phyloP scores from a whole-genome alignment of 2,888 invertebrate species.

The Tanytarsus gracilentus region DNA sequence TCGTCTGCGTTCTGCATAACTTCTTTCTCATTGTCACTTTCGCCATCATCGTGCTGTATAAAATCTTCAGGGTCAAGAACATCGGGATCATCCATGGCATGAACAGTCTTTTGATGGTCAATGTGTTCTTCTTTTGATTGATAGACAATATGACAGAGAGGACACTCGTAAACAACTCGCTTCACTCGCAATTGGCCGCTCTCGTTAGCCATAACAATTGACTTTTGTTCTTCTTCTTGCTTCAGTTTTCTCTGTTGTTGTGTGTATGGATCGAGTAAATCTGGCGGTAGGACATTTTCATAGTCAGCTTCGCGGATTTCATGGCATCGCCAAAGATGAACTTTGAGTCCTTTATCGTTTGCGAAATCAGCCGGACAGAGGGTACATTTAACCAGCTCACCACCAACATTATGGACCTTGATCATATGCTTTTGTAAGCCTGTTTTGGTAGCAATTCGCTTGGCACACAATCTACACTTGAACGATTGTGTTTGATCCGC shows the following conservation, averaged over 20 bases:
- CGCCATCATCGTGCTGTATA: conserved; percentile 21
- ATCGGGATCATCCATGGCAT: conserved; percentile 32
- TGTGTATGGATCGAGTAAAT: conserved; percentile 20
- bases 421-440: conserved; percentile 43
- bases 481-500: conserved; percentile 5
- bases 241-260: conserved; percentile 24
- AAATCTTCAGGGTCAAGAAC: conserved; percentile 17
- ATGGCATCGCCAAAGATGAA: conserved; percentile 43
- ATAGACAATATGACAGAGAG: conserved; percentile 42
- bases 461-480: conserved; percentile 40
- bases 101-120: conserved; percentile 40
- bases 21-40: conserved; percentile 4
- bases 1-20: conserved; percentile 29
- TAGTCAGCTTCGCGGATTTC: conserved; percentile 29
- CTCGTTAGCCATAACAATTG: conserved; percentile 16
- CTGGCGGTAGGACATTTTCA: conserved; percentile 12
- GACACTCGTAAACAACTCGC: conserved; percentile 36
- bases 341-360: conserved; percentile 43
- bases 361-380: conserved; percentile 43
- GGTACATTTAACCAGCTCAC: conserved; percentile 42
- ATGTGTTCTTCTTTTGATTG: conserved; percentile 39
- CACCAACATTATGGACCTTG: conserved; percentile 41
- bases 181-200: neutral
- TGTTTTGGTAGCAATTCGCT: conserved; percentile 42
- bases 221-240: conserved; percentile 25